phyloP scores from a whole-genome alignment of 2,797 vertebrate genomes.

The Myotis vivesi region DNA sequence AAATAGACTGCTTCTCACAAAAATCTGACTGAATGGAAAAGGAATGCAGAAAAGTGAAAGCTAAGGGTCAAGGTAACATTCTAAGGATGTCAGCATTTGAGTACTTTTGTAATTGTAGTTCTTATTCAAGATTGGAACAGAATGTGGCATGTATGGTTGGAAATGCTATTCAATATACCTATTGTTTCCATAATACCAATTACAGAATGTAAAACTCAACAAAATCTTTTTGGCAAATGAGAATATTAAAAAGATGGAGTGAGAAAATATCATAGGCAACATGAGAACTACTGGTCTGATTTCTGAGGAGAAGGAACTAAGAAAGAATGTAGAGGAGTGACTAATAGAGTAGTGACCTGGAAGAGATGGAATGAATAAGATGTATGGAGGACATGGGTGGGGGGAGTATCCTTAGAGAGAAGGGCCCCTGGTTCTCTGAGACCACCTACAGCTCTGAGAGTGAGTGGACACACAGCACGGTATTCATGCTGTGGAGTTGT shows the following conservation, averaged over 20 bases:
- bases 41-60: not conserved
- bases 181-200: conserved; percentile 50
- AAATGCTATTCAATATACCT: not conserved
- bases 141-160: not conserved
- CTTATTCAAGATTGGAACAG: not conserved
- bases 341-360: not conserved
- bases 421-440: not conserved
- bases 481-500: not conserved
- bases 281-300: not conserved
- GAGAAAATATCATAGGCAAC: not conserved
- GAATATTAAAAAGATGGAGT: conserved; percentile 21
- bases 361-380: not conserved
- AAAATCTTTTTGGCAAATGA: conserved; percentile 49
- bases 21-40: not conserved
- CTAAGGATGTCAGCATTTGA: not conserved
- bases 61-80: not conserved
- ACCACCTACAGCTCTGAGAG: not conserved
- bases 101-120: not conserved
- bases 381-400: not conserved
- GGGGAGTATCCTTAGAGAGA: not conserved
- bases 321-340: not conserved
- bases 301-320: not conserved
- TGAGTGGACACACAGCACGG: not conserved
- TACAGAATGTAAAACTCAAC: conserved; percentile 40
- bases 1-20: not conserved